Evolutionary conservation across 2,113 vertebrate genomes (phyloP).

Genomic region (Catagonus wagneri): DNA sequence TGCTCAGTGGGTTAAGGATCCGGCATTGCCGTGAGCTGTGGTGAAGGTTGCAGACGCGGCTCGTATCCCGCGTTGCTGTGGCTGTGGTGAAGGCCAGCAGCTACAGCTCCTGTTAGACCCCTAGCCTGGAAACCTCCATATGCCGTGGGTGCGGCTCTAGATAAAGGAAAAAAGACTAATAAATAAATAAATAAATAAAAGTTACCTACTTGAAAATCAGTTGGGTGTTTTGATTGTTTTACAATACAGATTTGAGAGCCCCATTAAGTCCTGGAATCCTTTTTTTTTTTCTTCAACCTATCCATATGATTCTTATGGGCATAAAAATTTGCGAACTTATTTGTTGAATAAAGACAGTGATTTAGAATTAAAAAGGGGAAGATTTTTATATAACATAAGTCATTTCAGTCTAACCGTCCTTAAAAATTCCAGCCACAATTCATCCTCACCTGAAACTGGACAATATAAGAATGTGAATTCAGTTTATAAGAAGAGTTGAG

Average conservation of each 20-base stretch:
- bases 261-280: background rate
- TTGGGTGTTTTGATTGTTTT: background rate
- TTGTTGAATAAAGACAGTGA: background rate
- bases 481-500: background rate
- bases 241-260: background rate
- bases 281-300: background rate
- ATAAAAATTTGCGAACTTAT: background rate
- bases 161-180: no score
- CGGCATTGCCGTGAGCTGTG: no score
- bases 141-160: no score
- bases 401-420: background rate
- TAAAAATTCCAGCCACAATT: background rate
- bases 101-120: no score
- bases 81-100: no score
- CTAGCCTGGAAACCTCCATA: no score
- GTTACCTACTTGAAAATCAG: background rate
- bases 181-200: no score
- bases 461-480: background rate
- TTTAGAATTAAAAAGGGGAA: conserved; percentile 5
- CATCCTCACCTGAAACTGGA: background rate
- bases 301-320: background rate
- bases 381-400: background rate
- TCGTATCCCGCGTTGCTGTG: no score
- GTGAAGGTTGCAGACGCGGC: no score
- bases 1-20: no score